Evolutionary conservation across 2,888 invertebrate species (phyloP).

Genomic region (Acholoe squamosa): DNA sequence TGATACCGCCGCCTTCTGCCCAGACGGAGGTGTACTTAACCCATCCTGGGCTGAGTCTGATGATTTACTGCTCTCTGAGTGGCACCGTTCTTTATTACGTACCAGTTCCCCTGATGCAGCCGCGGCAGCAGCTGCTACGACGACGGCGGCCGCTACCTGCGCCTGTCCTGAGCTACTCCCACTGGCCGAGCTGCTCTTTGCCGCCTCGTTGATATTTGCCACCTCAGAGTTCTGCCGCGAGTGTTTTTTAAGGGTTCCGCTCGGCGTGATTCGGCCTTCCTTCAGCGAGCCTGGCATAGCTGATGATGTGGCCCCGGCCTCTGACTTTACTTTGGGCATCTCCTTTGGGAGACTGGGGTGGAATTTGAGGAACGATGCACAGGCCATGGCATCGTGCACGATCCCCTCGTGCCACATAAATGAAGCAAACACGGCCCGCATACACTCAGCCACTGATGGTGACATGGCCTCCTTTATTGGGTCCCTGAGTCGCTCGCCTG

Average conservation of each 20-base stretch:
- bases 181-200: conserved; percentile 31
- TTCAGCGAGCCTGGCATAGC: not conserved
- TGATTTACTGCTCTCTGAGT: conserved; percentile 66
- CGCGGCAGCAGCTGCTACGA: not conserved
- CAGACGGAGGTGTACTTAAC: not conserved
- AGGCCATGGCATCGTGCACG: conserved; percentile 98
- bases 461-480: conserved; percentile 92
- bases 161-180: not conserved
- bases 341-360: conserved; percentile 82
- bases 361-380: conserved; percentile 97
- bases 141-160: not conserved
- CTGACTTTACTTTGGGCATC: conserved; percentile 51
- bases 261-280: conserved; percentile 56
- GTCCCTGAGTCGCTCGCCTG: conserved; percentile 82
- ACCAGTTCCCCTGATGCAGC: conserved; percentile 35
- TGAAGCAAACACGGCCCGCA: conserved; percentile 97
- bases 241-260: conserved; percentile 61
- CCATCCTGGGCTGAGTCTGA: not conserved
- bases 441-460: conserved; percentile 94
- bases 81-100: conserved; percentile 64
- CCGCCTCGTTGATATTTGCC: conserved; percentile 67
- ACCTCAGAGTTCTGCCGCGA: conserved; percentile 55
- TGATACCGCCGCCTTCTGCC: not conserved
- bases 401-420: conserved; percentile 98
- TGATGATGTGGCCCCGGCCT: not conserved